Conservation (phyloP, 2,888 invertebrate genomes). For the Hetaerina titia region DNA sequence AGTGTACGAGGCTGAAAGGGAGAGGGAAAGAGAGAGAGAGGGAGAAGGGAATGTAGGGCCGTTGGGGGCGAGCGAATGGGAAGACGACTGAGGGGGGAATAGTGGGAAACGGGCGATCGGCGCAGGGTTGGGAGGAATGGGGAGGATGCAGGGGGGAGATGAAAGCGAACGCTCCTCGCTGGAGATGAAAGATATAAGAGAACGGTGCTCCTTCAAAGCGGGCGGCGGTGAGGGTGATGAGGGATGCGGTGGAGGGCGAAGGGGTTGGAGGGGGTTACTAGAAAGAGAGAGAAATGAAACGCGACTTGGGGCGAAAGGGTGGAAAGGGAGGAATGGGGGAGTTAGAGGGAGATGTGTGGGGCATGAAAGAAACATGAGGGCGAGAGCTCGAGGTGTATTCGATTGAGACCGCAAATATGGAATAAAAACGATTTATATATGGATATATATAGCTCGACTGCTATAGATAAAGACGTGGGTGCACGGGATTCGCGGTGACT, state of each 20-base stretch:
- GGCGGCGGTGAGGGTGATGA: neutral
- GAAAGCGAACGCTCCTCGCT: conserved; percentile 42
- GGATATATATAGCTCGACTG: neutral
- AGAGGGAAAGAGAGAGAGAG: neutral
- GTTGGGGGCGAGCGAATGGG: neutral
- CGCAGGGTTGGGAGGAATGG: neutral
- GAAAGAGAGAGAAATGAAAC: neutral
- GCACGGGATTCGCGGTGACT: conserved; percentile 22
- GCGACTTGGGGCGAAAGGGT: no score
- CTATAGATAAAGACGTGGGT: conserved; percentile 42
- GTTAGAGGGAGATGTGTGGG: neutral
- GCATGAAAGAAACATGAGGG: neutral
- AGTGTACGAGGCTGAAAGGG: neutral
- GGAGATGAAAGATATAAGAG: conserved; percentile 46
- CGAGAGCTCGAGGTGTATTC: conserved; percentile 11
- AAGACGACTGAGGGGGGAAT: neutral
- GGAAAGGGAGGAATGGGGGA: neutral
- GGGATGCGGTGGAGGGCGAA: neutral
- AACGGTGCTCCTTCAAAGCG: conserved; percentile 14
- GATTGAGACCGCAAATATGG: conserved; percentile 65
- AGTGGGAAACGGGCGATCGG: neutral
- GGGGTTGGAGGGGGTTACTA: neutral
- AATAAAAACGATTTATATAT: conserved; percentile 39
- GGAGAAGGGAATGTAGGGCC: neutral
- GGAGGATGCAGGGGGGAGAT: neutral